Evolutionary conservation across 2,888 invertebrate species (phyloP).

Genomic region (Andrena trimmerana): DNA sequence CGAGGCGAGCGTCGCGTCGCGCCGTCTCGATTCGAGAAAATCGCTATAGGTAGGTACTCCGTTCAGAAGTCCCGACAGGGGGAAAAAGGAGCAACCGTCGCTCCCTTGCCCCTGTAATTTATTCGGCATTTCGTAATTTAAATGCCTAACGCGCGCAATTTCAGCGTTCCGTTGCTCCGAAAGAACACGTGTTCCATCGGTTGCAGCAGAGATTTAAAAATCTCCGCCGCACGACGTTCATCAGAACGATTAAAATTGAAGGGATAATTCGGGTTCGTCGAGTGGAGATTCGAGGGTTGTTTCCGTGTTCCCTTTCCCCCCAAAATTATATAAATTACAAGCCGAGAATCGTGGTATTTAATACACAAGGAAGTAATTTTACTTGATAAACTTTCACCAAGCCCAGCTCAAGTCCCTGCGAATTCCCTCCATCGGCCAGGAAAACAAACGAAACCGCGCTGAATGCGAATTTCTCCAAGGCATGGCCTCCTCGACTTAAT

Average conservation of each 20-base stretch:
- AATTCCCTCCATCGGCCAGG: not conserved
- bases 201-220: too few relatives aligned
- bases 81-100: not conserved
- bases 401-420: too few relatives aligned
- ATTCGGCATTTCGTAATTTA: slow-evolving; percentile 51
- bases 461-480: slow-evolving; percentile 10
- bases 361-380: too few relatives aligned
- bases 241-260: slow-evolving; percentile 14
- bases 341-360: too few relatives aligned
- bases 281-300: not conserved
- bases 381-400: too few relatives aligned
- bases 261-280: not conserved
- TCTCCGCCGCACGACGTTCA: not conserved
- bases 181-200: not conserved
- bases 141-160: slow-evolving; percentile 42
- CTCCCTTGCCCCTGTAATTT: slow-evolving; percentile 31
- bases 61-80: slow-evolving; percentile 21
- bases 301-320: not conserved
- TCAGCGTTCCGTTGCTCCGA: not conserved
- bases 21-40: slow-evolving; percentile 47
- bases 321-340: too few relatives aligned
- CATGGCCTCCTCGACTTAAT: slow-evolving; percentile 20
- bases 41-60: slow-evolving; percentile 15
- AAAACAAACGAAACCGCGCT: slow-evolving; percentile 11
- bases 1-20: slow-evolving; percentile 16